Conservation (phyloP, 2,888 invertebrate species). For the Prosapia bicincta region DNA sequence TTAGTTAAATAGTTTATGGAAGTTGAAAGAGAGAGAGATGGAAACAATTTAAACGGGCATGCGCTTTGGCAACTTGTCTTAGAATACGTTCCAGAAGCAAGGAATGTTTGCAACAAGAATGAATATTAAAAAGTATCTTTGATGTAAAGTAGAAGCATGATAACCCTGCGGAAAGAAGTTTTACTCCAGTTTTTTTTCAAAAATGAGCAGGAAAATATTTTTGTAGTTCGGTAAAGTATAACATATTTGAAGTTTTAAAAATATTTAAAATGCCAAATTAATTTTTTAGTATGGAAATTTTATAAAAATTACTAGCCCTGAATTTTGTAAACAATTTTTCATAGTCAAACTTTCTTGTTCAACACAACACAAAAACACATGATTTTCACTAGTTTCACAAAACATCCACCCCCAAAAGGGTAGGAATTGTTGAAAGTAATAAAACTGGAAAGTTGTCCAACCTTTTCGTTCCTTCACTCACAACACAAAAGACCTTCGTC, state of each 20-base stretch:
- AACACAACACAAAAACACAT: neutral
- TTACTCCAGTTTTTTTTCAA: no score
- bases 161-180: no score
- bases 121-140: no score
- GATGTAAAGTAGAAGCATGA: no score
- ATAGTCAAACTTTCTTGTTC: no score
- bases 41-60: neutral
- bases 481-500: neutral
- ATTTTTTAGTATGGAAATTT: no score
- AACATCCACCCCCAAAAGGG: neutral
- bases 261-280: no score
- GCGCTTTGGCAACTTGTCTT: neutral
- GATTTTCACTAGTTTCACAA: neutral
- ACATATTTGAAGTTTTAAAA: no score
- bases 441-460: neutral
- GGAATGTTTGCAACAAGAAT: neutral
- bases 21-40: neutral
- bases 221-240: no score
- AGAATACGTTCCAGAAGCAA: neutral
- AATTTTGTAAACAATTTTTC: no score
- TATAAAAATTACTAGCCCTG: no score
- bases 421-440: neutral
- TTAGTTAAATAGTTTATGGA: neutral
- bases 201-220: no score
- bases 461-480: neutral